Evolutionary conservation across 1,140 invertebrate species (phyloP), one percentile per base, ranked within the genome.

Genomic region (Rhysida immarginata): DNA sequence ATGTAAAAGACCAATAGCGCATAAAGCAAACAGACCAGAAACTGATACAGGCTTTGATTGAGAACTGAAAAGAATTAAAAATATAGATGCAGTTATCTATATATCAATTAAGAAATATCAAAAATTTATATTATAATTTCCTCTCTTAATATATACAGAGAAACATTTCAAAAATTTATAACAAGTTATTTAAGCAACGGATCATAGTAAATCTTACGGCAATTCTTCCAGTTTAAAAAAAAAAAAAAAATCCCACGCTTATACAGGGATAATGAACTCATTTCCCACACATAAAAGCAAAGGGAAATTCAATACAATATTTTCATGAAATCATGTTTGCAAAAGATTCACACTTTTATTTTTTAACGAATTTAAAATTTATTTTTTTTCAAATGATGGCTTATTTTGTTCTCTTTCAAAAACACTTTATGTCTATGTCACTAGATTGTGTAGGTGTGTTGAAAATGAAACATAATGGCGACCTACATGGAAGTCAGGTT

Each of bases 1-100:
- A 61, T 82, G 77, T 1, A 85, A 64, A 55, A 87, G 72, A 14
- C 81, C 82, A 5, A 85, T 65, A 0, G 82, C 76, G 63, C 78
- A 81, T 2, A 81, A 74, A 1, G 83, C 80, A 55, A 81, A 75
- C 2, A 85, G 69, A 18, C 80, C 81, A 62, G 75, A 71, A 14
- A 81, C 69, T 5, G 78, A 80, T n/a, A 78, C 75, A 2, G 77
- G 74, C 54, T 76, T 69, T 2, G 80, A 68, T 41, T 80, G 72
- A 49, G 68, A 65, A 51, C 68, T 69, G 51, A 21, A 59, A 61
- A 27, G 49, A 23, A 21, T 18, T 24, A 44, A 42, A 1, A 11
- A 54, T 2, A 43, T 18, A 18, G 25, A 2, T 25, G 11, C 20
- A 13, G 2, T n/a, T 43, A 41, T n/a, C n/a, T 18, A 58, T 48